phyloP scores from a whole-genome alignment of 2,113 vertebrate genomes.

The Chionis minor region DNA sequence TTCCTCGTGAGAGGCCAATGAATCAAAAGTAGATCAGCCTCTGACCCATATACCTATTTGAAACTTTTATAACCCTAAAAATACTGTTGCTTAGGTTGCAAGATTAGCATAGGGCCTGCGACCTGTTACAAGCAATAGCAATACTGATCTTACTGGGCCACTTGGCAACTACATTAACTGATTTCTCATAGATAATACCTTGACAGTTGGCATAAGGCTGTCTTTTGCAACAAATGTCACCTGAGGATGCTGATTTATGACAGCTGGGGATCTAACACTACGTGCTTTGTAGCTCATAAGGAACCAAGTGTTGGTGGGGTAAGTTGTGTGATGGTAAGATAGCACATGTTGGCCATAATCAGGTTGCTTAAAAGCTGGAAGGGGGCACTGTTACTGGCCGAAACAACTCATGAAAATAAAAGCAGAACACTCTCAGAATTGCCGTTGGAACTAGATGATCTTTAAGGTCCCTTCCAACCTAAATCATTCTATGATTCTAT shows the following conservation, averaged over 20 bases:
- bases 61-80: not conserved
- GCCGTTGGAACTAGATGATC: too few relatives aligned
- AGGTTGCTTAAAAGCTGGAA: not conserved
- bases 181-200: not conserved
- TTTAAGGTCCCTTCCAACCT: too few relatives aligned
- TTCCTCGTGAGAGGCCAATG: not conserved
- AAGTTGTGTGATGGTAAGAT: not conserved
- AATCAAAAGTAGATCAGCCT: not conserved
- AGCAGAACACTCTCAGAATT: not conserved
- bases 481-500: too few relatives aligned
- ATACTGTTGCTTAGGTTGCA: not conserved
- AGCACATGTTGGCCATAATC: not conserved
- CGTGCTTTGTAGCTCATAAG: not conserved
- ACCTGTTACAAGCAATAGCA: not conserved
- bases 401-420: not conserved
- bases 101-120: not conserved
- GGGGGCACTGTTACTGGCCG: not conserved
- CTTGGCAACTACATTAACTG: not conserved
- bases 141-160: not conserved
- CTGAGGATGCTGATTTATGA: not conserved
- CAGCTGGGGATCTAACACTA: not conserved
- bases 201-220: not conserved
- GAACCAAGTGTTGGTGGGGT: not conserved
- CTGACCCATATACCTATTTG: not conserved
- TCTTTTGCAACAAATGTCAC: not conserved